A percentile compares a stretch with the other conserved stretches of the same genome.
These are phyloP conservation scores for Betta splendens DNA, from an alignment of 2,797 vertebrate genomes.

Conservation along the genomic window DNA sequence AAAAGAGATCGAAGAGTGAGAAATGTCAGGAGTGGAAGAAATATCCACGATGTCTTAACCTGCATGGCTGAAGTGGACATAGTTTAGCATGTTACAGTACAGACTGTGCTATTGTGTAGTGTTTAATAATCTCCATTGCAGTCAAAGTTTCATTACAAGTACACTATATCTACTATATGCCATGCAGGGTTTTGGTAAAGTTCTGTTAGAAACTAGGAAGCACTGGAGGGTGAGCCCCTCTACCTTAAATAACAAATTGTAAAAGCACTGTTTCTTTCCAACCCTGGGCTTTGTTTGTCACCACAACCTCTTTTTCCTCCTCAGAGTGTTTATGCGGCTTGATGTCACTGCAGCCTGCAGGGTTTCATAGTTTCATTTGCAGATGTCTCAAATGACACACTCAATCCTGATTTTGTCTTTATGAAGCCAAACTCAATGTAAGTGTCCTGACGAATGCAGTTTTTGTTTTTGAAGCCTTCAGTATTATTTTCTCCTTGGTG, in stretches of 20 bases:
- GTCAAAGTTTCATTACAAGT: too few relatives aligned
- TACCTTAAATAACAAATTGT: too few relatives aligned
- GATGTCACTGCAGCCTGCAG: too few relatives aligned
- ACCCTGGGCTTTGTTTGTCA: not conserved
- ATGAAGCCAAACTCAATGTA: not conserved
- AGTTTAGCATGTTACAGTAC: not conserved
- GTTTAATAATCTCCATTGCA: too few relatives aligned
- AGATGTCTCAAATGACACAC: conserved; percentile 14
- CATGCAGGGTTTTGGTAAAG: too few relatives aligned
- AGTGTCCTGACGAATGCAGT: not conserved
- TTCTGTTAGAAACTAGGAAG: too few relatives aligned
- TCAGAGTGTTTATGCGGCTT: conserved; percentile 6
- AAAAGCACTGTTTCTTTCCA: too few relatives aligned
- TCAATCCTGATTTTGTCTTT: conserved; percentile 9
- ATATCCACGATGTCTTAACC: not conserved
- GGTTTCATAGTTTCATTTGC: conserved; percentile 7
- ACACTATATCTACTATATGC: too few relatives aligned
- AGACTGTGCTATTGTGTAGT: too few relatives aligned
- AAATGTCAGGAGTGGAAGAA: not conserved
- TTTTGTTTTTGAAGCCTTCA: conserved; percentile 3
- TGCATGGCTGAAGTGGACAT: not conserved
- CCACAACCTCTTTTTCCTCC: conserved; percentile 11
- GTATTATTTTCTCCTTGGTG: conserved; percentile 7
- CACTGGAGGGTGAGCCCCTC: too few relatives aligned
- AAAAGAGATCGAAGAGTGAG: not conserved